These are phyloP conservation scores for Mormyrus proboscirostris DNA, from an alignment of 2,797 vertebrate genomes.

Conservation along the genomic window DNA sequence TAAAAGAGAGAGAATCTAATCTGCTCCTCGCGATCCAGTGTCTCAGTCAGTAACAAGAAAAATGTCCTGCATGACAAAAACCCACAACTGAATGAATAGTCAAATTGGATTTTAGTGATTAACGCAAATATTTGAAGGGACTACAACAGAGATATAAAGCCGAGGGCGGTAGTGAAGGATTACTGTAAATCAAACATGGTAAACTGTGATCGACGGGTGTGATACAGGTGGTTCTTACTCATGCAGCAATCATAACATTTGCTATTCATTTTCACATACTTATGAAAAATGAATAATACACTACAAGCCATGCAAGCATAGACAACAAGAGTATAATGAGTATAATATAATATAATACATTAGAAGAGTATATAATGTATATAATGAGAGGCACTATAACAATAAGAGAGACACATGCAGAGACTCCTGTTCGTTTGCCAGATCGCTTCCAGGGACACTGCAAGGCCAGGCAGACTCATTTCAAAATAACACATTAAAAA, in stretches of 20 bases:
- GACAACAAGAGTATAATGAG: background rate
- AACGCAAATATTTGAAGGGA: background rate
- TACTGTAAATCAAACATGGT: background rate
- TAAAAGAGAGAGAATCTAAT: background rate
- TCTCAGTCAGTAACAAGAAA: background rate
- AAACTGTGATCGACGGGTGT: background rate
- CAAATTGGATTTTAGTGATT: background rate
- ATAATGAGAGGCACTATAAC: background rate
- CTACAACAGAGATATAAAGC: background rate
- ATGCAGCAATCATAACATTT: background rate
- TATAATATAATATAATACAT: no score
- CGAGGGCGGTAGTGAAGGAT: background rate
- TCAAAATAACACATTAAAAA: background rate
- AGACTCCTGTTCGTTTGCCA: background rate
- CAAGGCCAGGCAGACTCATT: background rate
- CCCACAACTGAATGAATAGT: background rate
- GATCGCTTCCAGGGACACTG: background rate
- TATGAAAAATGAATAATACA: background rate
- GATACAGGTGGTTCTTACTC: background rate
- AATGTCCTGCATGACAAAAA: constrained; percentile 4
- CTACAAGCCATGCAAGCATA: background rate
- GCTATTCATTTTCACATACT: background rate
- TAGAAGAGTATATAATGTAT: background rate
- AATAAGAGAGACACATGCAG: background rate
- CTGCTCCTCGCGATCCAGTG: background rate